A percentile compares a stretch with the other conserved stretches of the same genome.
These are phyloP conservation scores for Psophia crepitans DNA, from an alignment of 2,113 vertebrate genomes.

Conservation along the genomic window DNA sequence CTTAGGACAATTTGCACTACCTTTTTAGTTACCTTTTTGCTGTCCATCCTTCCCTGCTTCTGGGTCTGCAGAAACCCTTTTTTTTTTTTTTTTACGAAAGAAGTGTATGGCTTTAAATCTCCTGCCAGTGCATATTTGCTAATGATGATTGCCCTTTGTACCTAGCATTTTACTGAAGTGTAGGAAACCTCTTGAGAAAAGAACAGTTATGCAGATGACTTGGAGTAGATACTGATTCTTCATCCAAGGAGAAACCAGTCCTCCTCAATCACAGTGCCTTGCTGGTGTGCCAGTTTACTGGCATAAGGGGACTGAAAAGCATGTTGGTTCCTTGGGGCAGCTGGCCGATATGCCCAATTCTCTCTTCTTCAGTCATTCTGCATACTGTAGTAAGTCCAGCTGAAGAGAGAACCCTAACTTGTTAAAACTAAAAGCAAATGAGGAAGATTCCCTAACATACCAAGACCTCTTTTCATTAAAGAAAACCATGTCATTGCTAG, in stretches of 20 bases:
- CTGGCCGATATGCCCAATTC: background rate
- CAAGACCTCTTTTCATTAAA: background rate
- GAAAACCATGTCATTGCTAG: background rate
- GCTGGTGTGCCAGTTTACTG: background rate
- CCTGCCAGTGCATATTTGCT: background rate
- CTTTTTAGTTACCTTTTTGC: background rate
- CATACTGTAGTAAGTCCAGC: background rate
- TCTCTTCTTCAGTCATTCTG: background rate
- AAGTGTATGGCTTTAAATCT: background rate
- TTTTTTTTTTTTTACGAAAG: background rate
- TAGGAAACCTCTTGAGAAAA: background rate
- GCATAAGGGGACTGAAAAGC: background rate
- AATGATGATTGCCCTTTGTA: background rate
- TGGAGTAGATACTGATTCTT: background rate
- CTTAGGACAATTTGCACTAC: background rate
- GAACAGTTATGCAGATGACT: background rate
- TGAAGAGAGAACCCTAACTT: background rate
- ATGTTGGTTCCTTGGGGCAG: background rate
- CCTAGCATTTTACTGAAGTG: background rate
- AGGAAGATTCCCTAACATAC: background rate
- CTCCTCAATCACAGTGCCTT: background rate
- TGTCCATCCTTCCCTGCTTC: background rate
- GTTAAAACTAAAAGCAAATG: background rate
- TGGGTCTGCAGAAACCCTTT: background rate
- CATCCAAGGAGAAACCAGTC: background rate